phyloP scores from a whole-genome alignment of 2,113 vertebrate species.

The Ancistrus triradiatus region DNA sequence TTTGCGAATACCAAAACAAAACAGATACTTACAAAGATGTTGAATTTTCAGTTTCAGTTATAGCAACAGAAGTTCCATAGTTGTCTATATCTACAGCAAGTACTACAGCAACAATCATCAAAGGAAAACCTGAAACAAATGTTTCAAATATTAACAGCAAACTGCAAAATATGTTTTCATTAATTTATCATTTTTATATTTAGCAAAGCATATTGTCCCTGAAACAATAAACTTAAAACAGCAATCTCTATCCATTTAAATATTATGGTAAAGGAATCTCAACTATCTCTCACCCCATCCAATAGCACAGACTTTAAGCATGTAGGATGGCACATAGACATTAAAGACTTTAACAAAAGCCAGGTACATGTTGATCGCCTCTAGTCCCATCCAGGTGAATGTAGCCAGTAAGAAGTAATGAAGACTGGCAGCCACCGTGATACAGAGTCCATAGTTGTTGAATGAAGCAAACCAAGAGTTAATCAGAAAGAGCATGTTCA shows the following conservation, averaged over 20 bases:
- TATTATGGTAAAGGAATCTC: no score
- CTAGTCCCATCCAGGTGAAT: constrained; percentile 87
- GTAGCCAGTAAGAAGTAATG: constrained; percentile 84
- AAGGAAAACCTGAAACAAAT: constrained; percentile 77
- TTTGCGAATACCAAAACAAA: no score
- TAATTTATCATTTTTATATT: neutral
- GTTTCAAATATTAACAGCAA: constrained; percentile 15
- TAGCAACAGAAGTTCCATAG: constrained; percentile 61
- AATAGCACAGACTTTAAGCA: constrained; percentile 77
- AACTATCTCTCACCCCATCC: constrained; percentile 85
- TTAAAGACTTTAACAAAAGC: constrained; percentile 88
- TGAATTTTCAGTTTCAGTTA: constrained; percentile 31
- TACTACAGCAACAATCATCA: constrained; percentile 68
- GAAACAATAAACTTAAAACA: no score
- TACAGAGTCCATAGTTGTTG: constrained; percentile 65
- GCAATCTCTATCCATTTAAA: no score
- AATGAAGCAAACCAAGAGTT: constrained; percentile 79
- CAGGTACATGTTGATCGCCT: constrained; percentile 84
- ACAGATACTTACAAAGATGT: constrained; percentile 73
- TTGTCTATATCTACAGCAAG: constrained; percentile 70
- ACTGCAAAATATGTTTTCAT: no score
- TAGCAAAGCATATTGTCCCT: no score
- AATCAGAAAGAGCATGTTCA: constrained; percentile 77
- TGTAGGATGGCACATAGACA: constrained; percentile 77
- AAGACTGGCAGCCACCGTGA: constrained; percentile 63